phyloP scores from a whole-genome alignment of 2,113 vertebrate species.

The Sylvietta virens region DNA sequence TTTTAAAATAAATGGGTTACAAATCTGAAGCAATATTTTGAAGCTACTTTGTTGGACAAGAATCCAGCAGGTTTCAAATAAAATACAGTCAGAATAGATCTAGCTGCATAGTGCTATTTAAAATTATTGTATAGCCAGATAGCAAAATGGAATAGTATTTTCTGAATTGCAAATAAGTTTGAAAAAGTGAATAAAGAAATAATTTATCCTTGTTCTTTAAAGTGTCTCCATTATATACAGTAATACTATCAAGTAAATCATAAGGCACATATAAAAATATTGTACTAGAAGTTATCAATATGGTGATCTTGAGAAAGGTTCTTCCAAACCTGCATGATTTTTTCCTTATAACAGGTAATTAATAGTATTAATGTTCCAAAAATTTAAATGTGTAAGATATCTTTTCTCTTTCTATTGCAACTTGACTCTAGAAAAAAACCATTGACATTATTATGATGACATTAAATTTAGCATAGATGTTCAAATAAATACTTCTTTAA shows the following conservation, averaged over 20 bases:
- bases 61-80: not conserved
- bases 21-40: not conserved
- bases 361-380: not conserved
- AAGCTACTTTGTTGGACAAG: not conserved
- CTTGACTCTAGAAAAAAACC: not conserved
- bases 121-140: not conserved
- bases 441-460: not conserved
- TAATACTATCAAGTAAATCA: not conserved
- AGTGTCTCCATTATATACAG: not conserved
- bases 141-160: not conserved
- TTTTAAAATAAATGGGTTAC: not conserved
- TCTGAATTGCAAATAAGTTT: not conserved
- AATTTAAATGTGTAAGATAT: not conserved
- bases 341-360: not conserved
- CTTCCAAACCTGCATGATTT: not conserved
- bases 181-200: not conserved
- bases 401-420: not conserved
- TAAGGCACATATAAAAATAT: not conserved
- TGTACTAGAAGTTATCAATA: not conserved
- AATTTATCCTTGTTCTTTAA: not conserved
- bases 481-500: not conserved
- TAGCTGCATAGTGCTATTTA: not conserved
- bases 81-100: not conserved
- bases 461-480: not conserved
- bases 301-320: not conserved